Evolutionary conservation across 2,113 vertebrate species (phyloP).

Genomic region (Natator depressus): DNA sequence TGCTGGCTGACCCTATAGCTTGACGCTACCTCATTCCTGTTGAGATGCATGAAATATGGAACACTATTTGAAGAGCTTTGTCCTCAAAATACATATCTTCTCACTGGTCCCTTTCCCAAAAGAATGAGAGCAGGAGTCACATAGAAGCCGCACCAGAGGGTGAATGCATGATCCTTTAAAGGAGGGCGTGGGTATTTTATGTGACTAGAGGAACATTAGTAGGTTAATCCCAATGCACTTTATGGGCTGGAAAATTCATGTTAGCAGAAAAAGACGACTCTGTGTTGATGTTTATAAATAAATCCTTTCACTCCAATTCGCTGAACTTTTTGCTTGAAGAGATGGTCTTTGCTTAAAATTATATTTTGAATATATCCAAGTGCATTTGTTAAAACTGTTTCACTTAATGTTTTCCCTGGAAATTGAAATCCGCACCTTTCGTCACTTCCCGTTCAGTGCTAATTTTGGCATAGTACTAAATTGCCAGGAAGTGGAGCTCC

Average conservation of each 20-base stretch:
- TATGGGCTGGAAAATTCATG: conserved; percentile 61
- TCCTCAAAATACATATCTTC: conserved; percentile 24
- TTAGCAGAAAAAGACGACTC: conserved; percentile 58
- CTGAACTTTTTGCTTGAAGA: conserved; percentile 82
- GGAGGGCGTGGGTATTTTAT: conserved; percentile 39
- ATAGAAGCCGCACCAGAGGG: not conserved
- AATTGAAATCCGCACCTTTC: not conserved
- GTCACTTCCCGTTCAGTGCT: not conserved
- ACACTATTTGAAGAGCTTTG: conserved; percentile 37
- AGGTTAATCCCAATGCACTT: not conserved
- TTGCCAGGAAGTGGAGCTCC: not conserved
- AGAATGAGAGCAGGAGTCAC: conserved; percentile 41
- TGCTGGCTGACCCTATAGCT: conserved; percentile 55
- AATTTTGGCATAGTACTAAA: conserved; percentile 20
- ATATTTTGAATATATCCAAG: not conserved
- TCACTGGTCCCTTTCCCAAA: conserved; percentile 71
- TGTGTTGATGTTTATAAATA: conserved; percentile 62
- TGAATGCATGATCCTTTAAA: conserved; percentile 70
- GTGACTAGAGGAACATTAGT: conserved; percentile 4
- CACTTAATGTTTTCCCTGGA: not conserved
- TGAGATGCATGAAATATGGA: conserved; percentile 62
- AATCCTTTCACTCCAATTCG: conserved; percentile 47
- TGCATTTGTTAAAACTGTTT: not conserved
- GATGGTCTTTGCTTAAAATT: conserved; percentile 72
- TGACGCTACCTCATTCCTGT: conserved; percentile 11